Conservation (phyloP, 2,888 invertebrate genomes). For the Cephonodes hylas region DNA sequence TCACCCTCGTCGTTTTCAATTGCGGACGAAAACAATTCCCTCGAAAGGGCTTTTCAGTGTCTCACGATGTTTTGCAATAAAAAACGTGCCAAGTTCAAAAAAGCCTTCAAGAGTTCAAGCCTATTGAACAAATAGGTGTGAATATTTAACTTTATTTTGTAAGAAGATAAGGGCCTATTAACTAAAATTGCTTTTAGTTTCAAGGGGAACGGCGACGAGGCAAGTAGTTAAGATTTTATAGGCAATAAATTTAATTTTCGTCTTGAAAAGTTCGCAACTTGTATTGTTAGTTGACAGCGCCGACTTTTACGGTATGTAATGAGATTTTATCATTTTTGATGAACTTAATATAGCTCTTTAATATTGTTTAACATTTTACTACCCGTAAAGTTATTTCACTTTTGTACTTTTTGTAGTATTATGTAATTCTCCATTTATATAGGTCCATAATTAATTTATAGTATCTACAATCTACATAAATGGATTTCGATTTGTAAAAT, state of each 20-base stretch:
- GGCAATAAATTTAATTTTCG: conserved; percentile 8
- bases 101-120: neutral
- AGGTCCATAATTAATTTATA: too few relatives aligned
- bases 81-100: neutral
- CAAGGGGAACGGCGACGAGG: conserved; percentile 9
- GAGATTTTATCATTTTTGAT: conserved; percentile 4
- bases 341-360: neutral
- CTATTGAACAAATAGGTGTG: conserved; percentile 5
- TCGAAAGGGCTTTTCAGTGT: too few relatives aligned
- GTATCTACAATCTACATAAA: too few relatives aligned
- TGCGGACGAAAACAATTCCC: neutral
- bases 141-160: conserved; percentile 17
- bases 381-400: neutral
- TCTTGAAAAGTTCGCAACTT: conserved; percentile 1
- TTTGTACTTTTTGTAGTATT: neutral
- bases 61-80: neutral
- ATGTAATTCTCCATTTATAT: neutral
- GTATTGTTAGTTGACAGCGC: conserved; percentile 2
- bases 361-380: neutral
- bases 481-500: too few relatives aligned
- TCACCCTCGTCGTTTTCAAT: neutral
- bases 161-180: conserved; percentile 19
- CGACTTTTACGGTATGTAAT: conserved; percentile 3
- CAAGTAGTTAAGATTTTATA: conserved; percentile 8
- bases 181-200: conserved; percentile 23